phyloP scores from a whole-genome alignment of 2,113 vertebrate species.

The Proteles cristata region DNA sequence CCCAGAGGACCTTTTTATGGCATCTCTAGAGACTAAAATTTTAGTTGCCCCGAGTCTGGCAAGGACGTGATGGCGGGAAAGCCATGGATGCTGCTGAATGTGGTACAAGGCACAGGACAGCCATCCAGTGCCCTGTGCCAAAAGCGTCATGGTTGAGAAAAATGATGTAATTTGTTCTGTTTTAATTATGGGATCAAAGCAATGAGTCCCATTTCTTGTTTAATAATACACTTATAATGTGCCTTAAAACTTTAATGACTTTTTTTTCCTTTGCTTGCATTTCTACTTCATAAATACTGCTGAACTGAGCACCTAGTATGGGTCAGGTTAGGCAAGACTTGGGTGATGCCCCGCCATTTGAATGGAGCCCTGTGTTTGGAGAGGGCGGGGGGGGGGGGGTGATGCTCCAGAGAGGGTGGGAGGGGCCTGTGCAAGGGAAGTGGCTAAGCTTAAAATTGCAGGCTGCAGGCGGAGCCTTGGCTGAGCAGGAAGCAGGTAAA shows the following conservation, averaged over 20 bases:
- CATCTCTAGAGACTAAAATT: not conserved
- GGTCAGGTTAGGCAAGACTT: not conserved
- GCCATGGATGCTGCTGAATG: not conserved
- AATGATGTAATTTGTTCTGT: not conserved
- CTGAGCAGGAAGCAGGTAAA: not conserved
- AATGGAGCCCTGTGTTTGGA: not conserved
- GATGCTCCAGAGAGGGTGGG: not conserved
- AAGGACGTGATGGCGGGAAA: not conserved
- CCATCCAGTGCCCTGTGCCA: rapidly evolving
- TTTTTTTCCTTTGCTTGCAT: not conserved
- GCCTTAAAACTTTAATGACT: slow-evolving; percentile 40
- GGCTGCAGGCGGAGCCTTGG: not conserved
- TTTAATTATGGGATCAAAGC: slow-evolving; percentile 50
- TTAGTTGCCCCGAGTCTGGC: not conserved
- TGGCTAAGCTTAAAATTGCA: not conserved
- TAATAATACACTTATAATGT: slow-evolving; percentile 30
- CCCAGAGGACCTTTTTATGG: not conserved
- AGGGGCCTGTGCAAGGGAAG: not conserved
- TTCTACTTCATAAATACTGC: slow-evolving; percentile 36
- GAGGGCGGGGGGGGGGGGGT: not conserved
- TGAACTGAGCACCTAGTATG: not conserved
- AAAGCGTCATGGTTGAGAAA: not conserved
- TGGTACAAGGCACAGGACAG: not conserved
- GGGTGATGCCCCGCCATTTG: rapidly evolving
- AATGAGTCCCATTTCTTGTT: slow-evolving; percentile 9